Percentiles rank a stretch among this genome's conserved stretches.
Evolutionary conservation across 2,888 invertebrate species (phyloP).

Genomic region (Shargacucullia verbasci): DNA sequence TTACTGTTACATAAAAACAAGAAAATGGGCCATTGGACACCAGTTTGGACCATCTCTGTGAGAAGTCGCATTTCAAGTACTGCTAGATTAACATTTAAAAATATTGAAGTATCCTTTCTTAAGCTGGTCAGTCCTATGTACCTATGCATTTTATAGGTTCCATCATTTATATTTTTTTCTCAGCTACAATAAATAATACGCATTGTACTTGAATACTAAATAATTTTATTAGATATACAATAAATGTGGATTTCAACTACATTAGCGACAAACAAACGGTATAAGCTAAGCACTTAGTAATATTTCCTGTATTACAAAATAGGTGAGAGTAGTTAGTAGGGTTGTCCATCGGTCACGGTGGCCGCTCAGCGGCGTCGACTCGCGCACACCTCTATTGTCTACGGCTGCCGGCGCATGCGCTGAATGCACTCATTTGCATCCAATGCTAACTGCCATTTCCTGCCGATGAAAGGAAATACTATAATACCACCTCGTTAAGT

Average conservation of each 20-base stretch:
- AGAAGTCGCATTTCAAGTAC: no score
- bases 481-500: constrained; percentile 31
- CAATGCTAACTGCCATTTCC: constrained; percentile 53
- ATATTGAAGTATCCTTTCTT: no score
- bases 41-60: neutral
- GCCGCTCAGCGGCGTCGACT: constrained; percentile 19
- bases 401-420: constrained; percentile 27
- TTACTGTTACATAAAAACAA: constrained; percentile 1
- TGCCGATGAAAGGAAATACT: constrained; percentile 44
- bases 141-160: no score
- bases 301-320: constrained; percentile 14
- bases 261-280: neutral
- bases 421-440: constrained; percentile 52
- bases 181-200: no score
- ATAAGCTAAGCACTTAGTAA: neutral
- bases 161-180: no score
- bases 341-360: constrained; percentile 32
- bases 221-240: no score
- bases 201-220: no score
- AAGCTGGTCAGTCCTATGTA: no score
- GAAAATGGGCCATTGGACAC: no score
- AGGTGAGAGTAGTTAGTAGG: constrained; percentile 24
- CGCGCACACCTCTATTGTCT: constrained; percentile 48
- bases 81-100: no score
- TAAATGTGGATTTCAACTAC: no score